These are phyloP conservation scores for Phasia obesa DNA, from an alignment of 2,888 invertebrate species.

Conservation along the genomic window DNA sequence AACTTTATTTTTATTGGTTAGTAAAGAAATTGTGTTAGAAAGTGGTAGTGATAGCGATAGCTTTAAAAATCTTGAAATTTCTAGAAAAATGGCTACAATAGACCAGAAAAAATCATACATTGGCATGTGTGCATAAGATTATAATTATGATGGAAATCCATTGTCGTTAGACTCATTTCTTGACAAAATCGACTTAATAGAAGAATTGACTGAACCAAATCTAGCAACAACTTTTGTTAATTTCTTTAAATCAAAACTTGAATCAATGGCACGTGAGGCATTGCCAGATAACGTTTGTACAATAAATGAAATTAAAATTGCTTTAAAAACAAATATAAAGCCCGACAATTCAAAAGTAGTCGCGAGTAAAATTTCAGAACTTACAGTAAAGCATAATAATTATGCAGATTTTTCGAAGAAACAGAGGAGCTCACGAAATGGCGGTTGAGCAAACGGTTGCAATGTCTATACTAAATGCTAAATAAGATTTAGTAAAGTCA, in stretches of 20 bases:
- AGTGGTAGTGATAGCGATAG: not conserved
- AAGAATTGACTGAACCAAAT: not conserved
- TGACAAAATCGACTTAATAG: slow-evolving; percentile 2
- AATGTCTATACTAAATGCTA: no score
- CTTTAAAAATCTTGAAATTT: not conserved
- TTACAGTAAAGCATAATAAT: no score
- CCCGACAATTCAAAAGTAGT: slow-evolving; percentile 18
- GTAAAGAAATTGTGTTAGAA: slow-evolving; percentile 2
- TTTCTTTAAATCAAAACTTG: slow-evolving; percentile 13
- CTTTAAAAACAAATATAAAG: slow-evolving; percentile 19
- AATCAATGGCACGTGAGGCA: slow-evolving; percentile 1
- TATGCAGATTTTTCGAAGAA: slow-evolving; percentile 27
- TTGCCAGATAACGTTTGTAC: slow-evolving; percentile 6
- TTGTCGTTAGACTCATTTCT: not conserved
- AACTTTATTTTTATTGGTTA: slow-evolving; percentile 2
- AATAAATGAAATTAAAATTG: slow-evolving; percentile 10
- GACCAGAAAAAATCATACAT: not conserved
- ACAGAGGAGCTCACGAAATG: slow-evolving; percentile 28
- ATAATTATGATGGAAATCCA: slow-evolving; percentile 20
- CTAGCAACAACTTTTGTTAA: not conserved
- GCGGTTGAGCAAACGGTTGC: no score
- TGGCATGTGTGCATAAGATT: not conserved
- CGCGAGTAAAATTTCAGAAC: no score
- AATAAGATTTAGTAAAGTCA: slow-evolving; percentile 33
- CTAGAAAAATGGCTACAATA: no score